Base-by-base conservation (phyloP, 2,113 vertebrate genomes). In the Epinephelus fuscoguttatus region DNA sequence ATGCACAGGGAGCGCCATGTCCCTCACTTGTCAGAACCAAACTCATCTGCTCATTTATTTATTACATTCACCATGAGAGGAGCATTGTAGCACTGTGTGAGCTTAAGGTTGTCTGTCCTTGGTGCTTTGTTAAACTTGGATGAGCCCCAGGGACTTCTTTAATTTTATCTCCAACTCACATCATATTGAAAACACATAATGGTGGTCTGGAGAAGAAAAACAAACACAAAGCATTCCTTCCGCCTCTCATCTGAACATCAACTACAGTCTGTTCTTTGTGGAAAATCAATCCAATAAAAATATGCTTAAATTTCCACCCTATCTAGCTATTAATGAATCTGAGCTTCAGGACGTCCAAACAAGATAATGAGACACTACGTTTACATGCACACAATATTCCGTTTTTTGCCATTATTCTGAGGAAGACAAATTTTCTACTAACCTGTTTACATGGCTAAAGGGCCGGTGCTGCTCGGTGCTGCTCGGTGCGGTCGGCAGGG, bases 1-100 rank as follows among this genome's bases (percentile, higher is more conserved):
- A 95, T 94, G 95, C 92, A 94, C 90, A 78, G 88, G 92, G 94
- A 94, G 94, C 89, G 75, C 89, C 89, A 61, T 87, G 94, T 95
- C 94, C 93, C 94, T 95, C 94, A 94, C 93, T 95, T 95, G 94
- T 95, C 95, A 95, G 89, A 90, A 86, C 91, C 92, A 84, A 93
- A 92, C 92, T 95, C 94, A 82, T 95, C 94, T 93, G 89, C 94
- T 95, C 93, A 92, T 95, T 96, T 95, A 95, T 95, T 95, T 93
- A 94, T 94, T 80, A 83, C 87, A 80, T 80, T 78, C 81, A 91
- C 88, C 89, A 83, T 83, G 81, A 84, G 92, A 91, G 91, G 82
- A 79, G 75, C 73, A 33, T 70, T 47, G 81, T 84, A 85, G 80
- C 80, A 6, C 80, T 64, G 90, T 63, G 76, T 40, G 81, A 89